These are phyloP conservation scores for Metopolophium dirhodum DNA, from an alignment of 1,140 invertebrate genomes.

Conservation along the genomic window DNA sequence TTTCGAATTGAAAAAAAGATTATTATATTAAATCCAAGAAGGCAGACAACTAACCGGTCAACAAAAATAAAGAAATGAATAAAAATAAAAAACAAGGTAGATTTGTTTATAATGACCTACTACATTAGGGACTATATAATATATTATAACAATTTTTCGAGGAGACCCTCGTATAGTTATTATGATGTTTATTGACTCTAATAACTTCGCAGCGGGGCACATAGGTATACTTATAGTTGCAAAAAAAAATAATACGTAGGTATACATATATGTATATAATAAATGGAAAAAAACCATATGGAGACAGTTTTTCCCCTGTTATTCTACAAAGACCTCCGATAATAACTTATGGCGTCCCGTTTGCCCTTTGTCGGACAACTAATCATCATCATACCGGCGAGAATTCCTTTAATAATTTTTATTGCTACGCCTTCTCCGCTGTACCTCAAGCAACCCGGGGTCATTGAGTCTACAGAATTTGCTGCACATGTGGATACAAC, in stretches of 20 bases:
- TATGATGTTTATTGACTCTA: constrained; percentile 44
- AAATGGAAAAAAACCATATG: constrained; percentile 46
- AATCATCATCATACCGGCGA: constrained; percentile 41
- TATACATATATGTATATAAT: background rate
- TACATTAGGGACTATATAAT: constrained; percentile 42
- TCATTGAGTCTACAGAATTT: constrained; percentile 2
- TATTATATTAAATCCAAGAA: constrained; percentile 39
- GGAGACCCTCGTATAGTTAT: background rate
- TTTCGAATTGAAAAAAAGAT: constrained; percentile 48
- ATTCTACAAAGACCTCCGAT: constrained; percentile 40
- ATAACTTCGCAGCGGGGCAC: constrained; percentile 49
- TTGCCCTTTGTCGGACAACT: constrained; percentile 54
- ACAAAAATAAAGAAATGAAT: constrained; percentile 36
- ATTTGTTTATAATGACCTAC: constrained; percentile 52
- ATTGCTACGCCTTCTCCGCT: background rate
- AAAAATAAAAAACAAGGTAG: constrained; percentile 31
- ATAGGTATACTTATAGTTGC: constrained; percentile 22
- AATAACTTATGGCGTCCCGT: constrained; percentile 40
- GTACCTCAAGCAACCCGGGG: background rate
- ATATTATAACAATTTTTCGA: constrained; percentile 32
- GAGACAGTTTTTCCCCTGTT: constrained; percentile 42
- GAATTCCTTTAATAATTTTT: constrained; percentile 53
- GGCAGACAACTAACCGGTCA: background rate
- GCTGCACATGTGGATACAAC: constrained; percentile 5
- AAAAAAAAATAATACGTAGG: constrained; percentile 32